Conservation (phyloP, 1,140 invertebrate genomes). For the Penaeus indicus region DNA sequence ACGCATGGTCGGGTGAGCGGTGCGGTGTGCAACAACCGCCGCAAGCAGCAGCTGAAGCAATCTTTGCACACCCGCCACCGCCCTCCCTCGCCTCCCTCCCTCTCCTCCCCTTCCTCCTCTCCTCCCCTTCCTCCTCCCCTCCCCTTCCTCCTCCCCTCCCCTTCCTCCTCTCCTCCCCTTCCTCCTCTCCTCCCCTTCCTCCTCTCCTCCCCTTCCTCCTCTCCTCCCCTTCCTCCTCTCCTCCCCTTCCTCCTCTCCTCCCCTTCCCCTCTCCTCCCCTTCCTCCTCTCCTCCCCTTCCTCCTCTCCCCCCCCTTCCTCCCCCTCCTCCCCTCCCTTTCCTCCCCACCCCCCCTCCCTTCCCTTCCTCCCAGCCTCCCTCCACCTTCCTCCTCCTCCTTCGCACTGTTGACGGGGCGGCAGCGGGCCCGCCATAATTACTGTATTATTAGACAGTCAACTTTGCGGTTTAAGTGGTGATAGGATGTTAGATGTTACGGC, state of each 20-base stretch:
- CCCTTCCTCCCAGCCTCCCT: not conserved
- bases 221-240: not conserved
- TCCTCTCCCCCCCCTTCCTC: not conserved
- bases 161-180: not conserved
- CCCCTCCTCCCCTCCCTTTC: not conserved
- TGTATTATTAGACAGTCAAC: constrained; percentile 57
- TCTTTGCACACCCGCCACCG: no score
- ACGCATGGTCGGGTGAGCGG: constrained; percentile 10
- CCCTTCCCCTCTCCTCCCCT: not conserved
- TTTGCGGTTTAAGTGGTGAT: constrained; percentile 54
- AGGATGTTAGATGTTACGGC: constrained; percentile 41
- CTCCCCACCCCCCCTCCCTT: not conserved
- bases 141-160: no score
- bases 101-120: no score
- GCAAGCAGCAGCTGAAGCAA: constrained; percentile 21
- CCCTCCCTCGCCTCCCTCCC: no score
- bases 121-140: no score
- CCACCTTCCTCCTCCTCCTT: constrained; percentile 6
- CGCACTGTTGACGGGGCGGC: constrained; percentile 26
- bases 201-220: not conserved
- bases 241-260: not conserved
- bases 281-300: not conserved
- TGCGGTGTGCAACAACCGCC: constrained; percentile 28
- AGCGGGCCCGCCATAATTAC: constrained; percentile 52
- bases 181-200: not conserved